Evolutionary conservation across 2,113 vertebrate genomes (phyloP).

Genomic region (Carassius auratus): DNA sequence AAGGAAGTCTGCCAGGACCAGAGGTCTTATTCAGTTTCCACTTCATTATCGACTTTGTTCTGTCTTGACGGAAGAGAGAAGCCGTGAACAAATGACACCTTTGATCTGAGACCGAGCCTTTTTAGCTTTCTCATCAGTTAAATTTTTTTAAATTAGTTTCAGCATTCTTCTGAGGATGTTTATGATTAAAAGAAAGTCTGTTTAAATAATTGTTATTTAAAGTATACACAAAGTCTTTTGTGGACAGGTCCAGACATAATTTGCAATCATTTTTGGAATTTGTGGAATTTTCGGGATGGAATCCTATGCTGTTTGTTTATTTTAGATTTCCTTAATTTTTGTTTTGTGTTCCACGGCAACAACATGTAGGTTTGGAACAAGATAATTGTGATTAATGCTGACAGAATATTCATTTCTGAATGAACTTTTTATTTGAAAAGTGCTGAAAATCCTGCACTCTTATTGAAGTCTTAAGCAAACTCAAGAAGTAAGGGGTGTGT

Average conservation of each 20-base stretch:
- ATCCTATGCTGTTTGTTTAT: neutral
- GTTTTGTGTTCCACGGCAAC: neutral
- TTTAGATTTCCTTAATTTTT: neutral
- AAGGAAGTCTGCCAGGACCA: slow-evolving; percentile 47
- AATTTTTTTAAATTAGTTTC: neutral
- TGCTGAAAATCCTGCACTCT: neutral
- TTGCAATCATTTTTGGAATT: neutral
- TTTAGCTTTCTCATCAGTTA: neutral
- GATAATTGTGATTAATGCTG: neutral
- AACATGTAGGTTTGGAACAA: neutral
- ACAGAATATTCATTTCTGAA: neutral
- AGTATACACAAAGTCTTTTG: neutral
- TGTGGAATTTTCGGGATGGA: neutral
- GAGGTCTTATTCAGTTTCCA: slow-evolving; percentile 52
- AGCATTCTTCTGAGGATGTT: neutral
- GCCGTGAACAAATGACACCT: slow-evolving; percentile 22
- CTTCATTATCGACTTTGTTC: slow-evolving; percentile 68
- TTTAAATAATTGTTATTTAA: neutral
- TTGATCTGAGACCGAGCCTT: neutral
- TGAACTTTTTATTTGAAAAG: neutral
- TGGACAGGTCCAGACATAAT: neutral
- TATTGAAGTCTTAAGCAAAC: neutral
- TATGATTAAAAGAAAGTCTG: neutral
- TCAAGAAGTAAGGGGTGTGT: neutral
- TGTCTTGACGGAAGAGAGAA: slow-evolving; percentile 45